A percentile compares a stretch with the other conserved stretches of the same genome.
Conservation (phyloP, 2,797 vertebrate genomes). For the Morus bassanus region DNA sequence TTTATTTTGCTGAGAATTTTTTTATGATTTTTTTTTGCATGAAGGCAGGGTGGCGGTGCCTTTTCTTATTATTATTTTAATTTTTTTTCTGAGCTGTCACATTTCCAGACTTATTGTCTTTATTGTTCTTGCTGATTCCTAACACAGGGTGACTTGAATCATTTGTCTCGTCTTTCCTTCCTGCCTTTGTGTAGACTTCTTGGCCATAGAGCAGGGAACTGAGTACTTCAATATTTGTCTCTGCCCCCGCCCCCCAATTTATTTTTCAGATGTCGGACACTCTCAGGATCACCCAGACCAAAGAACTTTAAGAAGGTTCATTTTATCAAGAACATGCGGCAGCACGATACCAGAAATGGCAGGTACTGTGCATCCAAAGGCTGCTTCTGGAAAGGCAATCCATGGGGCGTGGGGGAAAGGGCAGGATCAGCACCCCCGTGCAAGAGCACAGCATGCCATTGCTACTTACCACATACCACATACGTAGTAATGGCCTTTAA, state of each 20-base stretch:
- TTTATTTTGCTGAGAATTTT: background rate
- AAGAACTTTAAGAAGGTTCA: constrained; percentile 99
- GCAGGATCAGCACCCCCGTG: background rate
- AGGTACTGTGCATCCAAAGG: constrained; percentile 79
- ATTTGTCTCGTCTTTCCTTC: constrained; percentile 76
- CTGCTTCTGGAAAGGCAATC: background rate
- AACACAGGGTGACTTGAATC: constrained; percentile 44
- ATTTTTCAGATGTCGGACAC: constrained; percentile 91
- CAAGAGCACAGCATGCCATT: background rate
- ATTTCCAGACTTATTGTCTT: constrained; percentile 43
- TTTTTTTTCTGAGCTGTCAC: constrained; percentile 13
- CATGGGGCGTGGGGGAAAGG: accelerated
- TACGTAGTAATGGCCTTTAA: background rate
- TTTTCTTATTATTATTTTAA: constrained; percentile 27
- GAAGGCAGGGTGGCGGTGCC: background rate
- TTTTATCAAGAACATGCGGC: constrained; percentile 98
- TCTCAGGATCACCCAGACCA: constrained; percentile 98
- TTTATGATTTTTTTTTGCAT: background rate
- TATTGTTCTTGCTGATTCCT: constrained; percentile 45
- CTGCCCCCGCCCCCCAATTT: background rate
- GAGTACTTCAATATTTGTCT: constrained; percentile 19
- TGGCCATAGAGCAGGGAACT: constrained; percentile 27
- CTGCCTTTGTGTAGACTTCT: constrained; percentile 73
- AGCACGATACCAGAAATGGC: constrained; percentile 94
- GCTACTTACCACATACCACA: background rate